A percentile compares a stretch with the other conserved stretches of the same genome.
Conservation (phyloP, 2,888 invertebrate species). For the Nasonovia ribisnigri region DNA sequence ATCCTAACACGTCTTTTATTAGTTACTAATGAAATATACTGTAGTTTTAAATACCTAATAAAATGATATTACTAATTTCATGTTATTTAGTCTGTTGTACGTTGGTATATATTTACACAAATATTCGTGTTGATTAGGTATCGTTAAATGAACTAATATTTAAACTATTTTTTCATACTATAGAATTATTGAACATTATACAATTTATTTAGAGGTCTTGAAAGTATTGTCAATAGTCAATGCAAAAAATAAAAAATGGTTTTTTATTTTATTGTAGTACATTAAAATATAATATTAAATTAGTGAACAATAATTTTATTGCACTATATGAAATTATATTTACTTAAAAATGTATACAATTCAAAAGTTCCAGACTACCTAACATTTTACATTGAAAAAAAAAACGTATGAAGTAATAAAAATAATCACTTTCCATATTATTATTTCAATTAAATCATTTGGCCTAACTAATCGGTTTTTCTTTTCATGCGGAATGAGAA, state of each 20-base stretch:
- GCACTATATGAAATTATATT: neutral
- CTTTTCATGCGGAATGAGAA: neutral
- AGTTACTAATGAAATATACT: neutral
- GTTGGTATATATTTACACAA: neutral
- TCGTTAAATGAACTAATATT: neutral
- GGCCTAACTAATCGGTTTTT: neutral
- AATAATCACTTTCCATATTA: neutral
- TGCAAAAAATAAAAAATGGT: neutral
- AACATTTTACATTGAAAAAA: neutral
- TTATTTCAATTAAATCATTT: neutral
- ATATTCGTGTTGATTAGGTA: neutral
- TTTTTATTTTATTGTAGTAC: neutral
- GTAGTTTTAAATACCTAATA: neutral
- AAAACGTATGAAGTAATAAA: neutral
- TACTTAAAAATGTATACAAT: neutral
- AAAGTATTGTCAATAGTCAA: neutral
- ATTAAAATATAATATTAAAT: neutral
- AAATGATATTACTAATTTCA: neutral
- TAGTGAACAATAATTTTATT: neutral
- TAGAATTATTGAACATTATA: neutral
- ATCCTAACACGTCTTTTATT: neutral
- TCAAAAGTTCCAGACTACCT: neutral
- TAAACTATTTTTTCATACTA: neutral
- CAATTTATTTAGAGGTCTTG: neutral
- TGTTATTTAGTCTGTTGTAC: neutral